Evolutionary conservation across 2,888 invertebrate species (phyloP), one percentile per base, ranked within the genome.

Genomic region (Sphaerophoria taeniata): DNA sequence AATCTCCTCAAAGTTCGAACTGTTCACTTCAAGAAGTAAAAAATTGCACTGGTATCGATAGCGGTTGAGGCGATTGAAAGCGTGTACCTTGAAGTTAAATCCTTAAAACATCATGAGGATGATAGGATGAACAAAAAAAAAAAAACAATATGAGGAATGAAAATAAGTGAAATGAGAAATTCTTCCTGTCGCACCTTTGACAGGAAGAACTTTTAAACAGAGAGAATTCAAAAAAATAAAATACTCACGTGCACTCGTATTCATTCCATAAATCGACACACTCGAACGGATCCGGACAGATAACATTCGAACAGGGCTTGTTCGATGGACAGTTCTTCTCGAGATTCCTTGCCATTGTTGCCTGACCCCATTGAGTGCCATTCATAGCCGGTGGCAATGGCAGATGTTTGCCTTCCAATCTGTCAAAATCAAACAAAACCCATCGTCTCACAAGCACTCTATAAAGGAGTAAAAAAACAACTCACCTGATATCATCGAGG

Each of bases 261-360:
- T 97, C 97, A 92, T 99, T 99, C 99, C 99, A 99, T 12, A 99
- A 95, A 93, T 98, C 98, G 87, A 97, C 96, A 93, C 98, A 99
- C 90, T 97, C 97, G 92, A 98, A 98, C 11, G 97, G 98, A 90
- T 97, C 97, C 0, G 97, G 96, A 90, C 98, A 99, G 89, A 97
- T 97, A 49, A 98, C 97, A 91, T 97, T 97, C 88, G 97, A 96
- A 91, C 98, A 99, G 2, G 98, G 98, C 90, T 98, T 97, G 89
- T 98, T 97, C 3, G 98, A 98, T 12, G 97, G 96, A 91, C 99
- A 99, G 91, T 97, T 96, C 87, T 96, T 95, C 89, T 97, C 97
- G 75, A 98, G 93, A 91, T 98, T 98, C 87, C 97, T 94, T 34
- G 97, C 97, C 96, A 98, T 98, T 6, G 98, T 97, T 2, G 98